Base-by-base conservation (phyloP, 1,140 invertebrate species). In the Aleiodes sp. region DNA sequence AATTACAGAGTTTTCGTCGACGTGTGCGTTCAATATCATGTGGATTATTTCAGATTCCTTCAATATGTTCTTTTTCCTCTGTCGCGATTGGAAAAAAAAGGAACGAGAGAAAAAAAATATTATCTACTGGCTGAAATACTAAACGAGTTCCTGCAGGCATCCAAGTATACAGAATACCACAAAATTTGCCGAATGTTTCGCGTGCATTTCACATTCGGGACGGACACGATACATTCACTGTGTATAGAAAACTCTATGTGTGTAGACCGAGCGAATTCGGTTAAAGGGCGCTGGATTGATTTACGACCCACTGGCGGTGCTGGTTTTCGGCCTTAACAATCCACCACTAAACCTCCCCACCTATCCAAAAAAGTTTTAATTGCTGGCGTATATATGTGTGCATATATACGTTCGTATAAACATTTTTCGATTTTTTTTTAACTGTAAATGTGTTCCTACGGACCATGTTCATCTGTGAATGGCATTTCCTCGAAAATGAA, bases 341-440 rank as follows among this genome's bases (percentile, higher is more conserved):
- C 65, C 68, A 33, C n/a, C 33, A 21, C 65, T 14, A 62, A 16
- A 43, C 26, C 19, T 10, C 29, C n/a, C 43, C 16, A n/a, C n/a
- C n/a, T n/a, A n/a, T n/a, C n/a, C 60, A 57, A 69, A 65, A 77
- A 77, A 76, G 64, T 76, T 74, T 77, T 73, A 77, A 77, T 77
- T 76, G 73, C 61, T 60, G n/a, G 24, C 43, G 41, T 46, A 56
- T 64, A 41, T 46, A 64, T 59, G 33, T 26, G 29, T 57, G 16
- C 37, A 56, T 37, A 52, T 59, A 46, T 6, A 10, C 3, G 26
- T 1, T 24, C 14, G 6, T 52, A 52, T 52, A 52, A 52, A 52
- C 46, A 52, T 52, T 52, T 52, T 41, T 41, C n/a, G 14, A 12
- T 2, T 31, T 14, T 60, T 33, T 60, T 14, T 59, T 33, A 26